A percentile compares a stretch with the other conserved stretches of the same genome.
These are phyloP conservation scores for Oncorhynchus keta DNA, from an alignment of 2,113 vertebrate species.

Conservation along the genomic window DNA sequence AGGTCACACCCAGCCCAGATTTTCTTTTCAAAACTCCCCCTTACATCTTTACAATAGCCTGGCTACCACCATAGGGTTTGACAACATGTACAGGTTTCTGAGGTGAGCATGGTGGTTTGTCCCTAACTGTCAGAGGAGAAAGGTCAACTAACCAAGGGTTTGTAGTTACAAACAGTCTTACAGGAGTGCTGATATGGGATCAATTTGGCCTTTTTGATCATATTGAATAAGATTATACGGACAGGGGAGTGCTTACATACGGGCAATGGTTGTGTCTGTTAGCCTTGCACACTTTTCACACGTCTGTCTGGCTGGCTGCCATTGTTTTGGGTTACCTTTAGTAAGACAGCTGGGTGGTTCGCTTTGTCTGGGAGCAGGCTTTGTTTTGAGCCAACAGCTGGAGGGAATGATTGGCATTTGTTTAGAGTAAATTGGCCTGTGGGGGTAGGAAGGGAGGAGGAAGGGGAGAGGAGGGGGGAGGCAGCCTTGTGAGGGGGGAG, in stretches of 20 bases:
- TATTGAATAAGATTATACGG: no score
- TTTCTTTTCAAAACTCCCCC: conserved; percentile 32
- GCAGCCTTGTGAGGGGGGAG: background rate
- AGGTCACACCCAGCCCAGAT: conserved; percentile 26
- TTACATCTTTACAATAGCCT: conserved; percentile 15
- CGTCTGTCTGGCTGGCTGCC: conserved; percentile 44
- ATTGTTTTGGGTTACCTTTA: conserved; percentile 47
- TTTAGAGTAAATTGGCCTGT: conserved; percentile 70
- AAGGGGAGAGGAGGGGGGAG: background rate
- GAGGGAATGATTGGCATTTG: conserved; percentile 73
- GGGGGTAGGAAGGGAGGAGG: conserved; percentile 46
- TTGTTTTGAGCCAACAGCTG: conserved; percentile 76
- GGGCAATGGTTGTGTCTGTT: conserved; percentile 23
- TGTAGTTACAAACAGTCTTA: no score
- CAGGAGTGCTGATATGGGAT: no score
- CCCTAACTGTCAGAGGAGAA: conserved; percentile 22
- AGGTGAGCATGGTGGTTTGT: conserved; percentile 40
- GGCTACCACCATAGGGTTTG: background rate
- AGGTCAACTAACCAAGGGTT: background rate
- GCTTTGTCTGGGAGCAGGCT: conserved; percentile 63
- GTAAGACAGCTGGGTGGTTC: conserved; percentile 46
- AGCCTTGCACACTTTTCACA: conserved; percentile 39
- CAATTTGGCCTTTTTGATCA: no score
- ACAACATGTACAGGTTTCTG: conserved; percentile 20
- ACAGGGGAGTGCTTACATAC: no score